phyloP scores from a whole-genome alignment of 2,113 vertebrate species.

The Pseudonaja textilis region DNA sequence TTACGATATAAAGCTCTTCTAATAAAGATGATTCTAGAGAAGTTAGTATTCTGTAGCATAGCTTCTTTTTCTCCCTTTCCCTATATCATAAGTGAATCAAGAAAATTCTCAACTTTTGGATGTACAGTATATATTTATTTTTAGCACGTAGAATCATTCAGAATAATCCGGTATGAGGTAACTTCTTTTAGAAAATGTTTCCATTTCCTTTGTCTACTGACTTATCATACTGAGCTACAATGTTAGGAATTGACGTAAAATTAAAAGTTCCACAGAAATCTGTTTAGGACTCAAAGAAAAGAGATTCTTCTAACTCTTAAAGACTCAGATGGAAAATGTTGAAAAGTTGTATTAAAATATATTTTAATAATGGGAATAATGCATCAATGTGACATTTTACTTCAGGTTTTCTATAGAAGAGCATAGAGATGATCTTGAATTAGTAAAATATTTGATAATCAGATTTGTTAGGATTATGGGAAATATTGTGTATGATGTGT shows the following conservation, averaged over 20 bases:
- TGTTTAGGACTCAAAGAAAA: neutral
- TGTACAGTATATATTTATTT: neutral
- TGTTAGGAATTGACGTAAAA: neutral
- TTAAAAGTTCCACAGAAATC: conserved; percentile 1
- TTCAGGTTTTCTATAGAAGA: neutral
- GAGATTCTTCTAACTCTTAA: neutral
- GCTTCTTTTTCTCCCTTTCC: neutral
- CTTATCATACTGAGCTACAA: neutral
- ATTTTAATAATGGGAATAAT: neutral
- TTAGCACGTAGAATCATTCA: neutral
- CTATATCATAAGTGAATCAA: neutral
- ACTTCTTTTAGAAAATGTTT: neutral
- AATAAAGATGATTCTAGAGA: neutral
- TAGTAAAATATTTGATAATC: neutral
- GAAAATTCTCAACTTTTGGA: neutral
- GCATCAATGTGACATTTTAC: neutral
- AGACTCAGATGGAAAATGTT: neutral
- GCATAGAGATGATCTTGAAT: neutral
- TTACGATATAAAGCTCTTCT: neutral
- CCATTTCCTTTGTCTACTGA: neutral
- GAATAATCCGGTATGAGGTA: neutral
- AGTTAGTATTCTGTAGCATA: neutral
- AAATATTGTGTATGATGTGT: neutral
- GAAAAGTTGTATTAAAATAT: neutral
- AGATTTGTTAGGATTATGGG: no score